Base-by-base conservation (phyloP, 2,113 vertebrate species). In the Sterrhoptilus dennistouni region DNA sequence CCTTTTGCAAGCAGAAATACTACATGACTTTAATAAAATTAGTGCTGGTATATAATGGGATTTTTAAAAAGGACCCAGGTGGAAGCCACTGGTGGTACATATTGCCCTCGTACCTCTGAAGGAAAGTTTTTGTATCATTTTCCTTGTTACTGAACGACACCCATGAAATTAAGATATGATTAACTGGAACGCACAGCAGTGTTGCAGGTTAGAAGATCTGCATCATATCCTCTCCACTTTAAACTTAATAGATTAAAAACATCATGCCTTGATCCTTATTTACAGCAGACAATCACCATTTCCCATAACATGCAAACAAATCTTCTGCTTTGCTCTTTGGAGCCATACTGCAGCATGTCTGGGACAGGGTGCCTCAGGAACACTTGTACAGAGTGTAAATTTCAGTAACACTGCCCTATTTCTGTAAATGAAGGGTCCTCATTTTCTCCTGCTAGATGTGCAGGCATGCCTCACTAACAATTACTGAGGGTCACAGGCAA, bases 401-500 rank as follows among this genome's bases (percentile, higher is more conserved):
- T 69, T 56, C 63, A 77, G 75, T 77, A 77, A 89, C 77, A 80
- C 18, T 25, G 42, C 53, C 13, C 21, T 85, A 7, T 59, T 76
- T 90, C 85, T 87, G 40, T 59, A 89, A 88, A 72, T 33, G 65
- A 86, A 95, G 57, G 50, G 33, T 29, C 38, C 72, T 94, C 25
- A 5, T 95, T 95, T 97, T 83, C 87, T 92, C 50, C 54, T 89
- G 64, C 83, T 52, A 87, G 69, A 96, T 93, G 74, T 92, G 63
- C 54, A 92, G 66, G 54, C 92, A 93, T 90, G 83, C 65, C 83
- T 93, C 57, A 60, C 57, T 91, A 93, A 94, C 83, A 96, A 68
- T 95, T 96, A 86, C 76, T 42, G 54, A 87, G 87, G 93, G 93
- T 95, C 93, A 94, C n/a, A 71, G 54, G 72, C 94, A 97, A 96